Evolutionary conservation across 2,888 invertebrate genomes (phyloP), one percentile per base, ranked within the genome.

Genomic region (Sphinx pinastri): DNA sequence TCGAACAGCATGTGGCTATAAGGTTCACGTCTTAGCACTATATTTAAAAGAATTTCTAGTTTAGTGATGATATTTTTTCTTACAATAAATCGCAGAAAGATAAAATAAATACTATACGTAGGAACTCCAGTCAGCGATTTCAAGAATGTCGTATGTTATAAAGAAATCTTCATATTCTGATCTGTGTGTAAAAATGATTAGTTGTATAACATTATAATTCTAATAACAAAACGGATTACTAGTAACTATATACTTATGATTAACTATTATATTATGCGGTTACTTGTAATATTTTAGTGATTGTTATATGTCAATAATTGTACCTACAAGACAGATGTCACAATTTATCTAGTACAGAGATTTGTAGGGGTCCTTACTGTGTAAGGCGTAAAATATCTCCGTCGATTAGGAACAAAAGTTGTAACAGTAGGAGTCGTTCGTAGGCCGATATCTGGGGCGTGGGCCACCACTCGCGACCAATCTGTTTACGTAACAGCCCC

Each of bases 401-500:
- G 79, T 83, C 84, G 80, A 83, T 85, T 85, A 80, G 75, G 80
- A 84, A 84, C 80, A 87, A 88, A 88, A 88, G 86, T 89, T 84
- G 81, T 85, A 88, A 86, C 86, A 84, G 83, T 86, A 85, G 82
- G 82, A 85, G 79, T 86, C 84, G 86, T 86, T 86, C 83, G 88
- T 88, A 88, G 90, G 89, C 88, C 83, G 87, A 88, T 90, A 90
- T 91, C 88, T 86, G 79, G 83, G 85, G 82, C 84, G 84, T 81
- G 82, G 84, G 88, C 88, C 88, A 84, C 88, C 87, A 85, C 89
- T 91, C 90, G 89, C 90, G 87, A 88, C 91, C 93, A 93, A 94
- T 94, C 91, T 94, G 92, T 93, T 93, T 93, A 92, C 92, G 93
- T 94, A 93, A 94, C 93, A 90, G 89, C 89, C 89, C 93, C 93